These are phyloP conservation scores for Panthera uncia DNA, from an alignment of 2,113 vertebrate species.

Conservation along the genomic window DNA sequence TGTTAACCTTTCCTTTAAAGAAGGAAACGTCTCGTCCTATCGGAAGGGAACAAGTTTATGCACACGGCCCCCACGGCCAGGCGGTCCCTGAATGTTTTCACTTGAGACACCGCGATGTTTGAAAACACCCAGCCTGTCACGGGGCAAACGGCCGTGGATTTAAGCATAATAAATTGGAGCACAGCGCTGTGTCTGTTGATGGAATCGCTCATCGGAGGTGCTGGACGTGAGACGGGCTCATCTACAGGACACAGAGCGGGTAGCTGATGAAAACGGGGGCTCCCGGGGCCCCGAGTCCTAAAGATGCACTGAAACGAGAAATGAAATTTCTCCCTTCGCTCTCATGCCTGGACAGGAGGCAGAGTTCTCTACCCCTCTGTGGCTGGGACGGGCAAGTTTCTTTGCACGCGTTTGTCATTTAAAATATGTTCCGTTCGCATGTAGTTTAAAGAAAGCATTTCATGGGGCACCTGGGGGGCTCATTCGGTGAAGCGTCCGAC, in stretches of 20 bases:
- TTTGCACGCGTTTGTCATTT: not conserved
- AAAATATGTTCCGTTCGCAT: not conserved
- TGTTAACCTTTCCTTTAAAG: constrained; percentile 68
- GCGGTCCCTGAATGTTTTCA: constrained; percentile 83
- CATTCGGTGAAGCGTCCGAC: too few species aligned
- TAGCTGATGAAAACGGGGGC: not conserved
- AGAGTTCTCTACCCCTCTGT: rapidly evolving
- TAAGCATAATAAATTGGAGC: constrained; percentile 92
- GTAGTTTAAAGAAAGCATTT: not conserved
- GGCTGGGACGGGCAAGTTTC: not conserved
- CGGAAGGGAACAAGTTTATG: constrained; percentile 79
- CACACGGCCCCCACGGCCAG: constrained; percentile 79
- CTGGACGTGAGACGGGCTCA: constrained; percentile 68
- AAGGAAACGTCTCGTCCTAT: constrained; percentile 58
- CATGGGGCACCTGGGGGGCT: too few species aligned
- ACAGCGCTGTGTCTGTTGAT: constrained; percentile 91
- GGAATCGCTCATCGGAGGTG: constrained; percentile 89
- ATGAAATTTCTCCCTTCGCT: not conserved
- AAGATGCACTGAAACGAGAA: rapidly evolving
- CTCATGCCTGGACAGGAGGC: rapidly evolving
- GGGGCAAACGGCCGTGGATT: constrained; percentile 92
- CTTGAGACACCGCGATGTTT: constrained; percentile 90
- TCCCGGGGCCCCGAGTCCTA: not conserved
- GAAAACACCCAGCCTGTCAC: constrained; percentile 92
- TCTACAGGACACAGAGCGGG: not conserved